Evolutionary conservation across 2,797 vertebrate genomes (phyloP).

Genomic region (Intellagama lesueurii): DNA sequence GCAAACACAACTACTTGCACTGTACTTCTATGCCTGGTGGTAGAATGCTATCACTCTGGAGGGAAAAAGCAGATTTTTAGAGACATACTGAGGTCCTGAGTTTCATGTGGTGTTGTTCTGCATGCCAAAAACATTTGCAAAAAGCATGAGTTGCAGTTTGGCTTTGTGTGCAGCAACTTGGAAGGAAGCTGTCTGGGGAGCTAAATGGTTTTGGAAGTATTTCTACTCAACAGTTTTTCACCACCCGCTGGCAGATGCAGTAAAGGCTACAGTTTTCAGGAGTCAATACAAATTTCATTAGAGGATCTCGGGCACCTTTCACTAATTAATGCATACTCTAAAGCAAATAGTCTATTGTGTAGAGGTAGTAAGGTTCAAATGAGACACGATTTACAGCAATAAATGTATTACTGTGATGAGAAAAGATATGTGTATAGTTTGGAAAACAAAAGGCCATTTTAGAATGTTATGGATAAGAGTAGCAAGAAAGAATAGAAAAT

Average conservation of each 20-base stretch:
- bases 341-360: neutral
- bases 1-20: neutral
- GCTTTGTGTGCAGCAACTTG: constrained; percentile 33
- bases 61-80: neutral
- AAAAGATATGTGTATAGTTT: neutral
- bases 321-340: constrained; percentile 4
- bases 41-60: neutral
- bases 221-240: neutral
- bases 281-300: constrained; percentile 25
- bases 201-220: constrained; percentile 23
- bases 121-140: neutral
- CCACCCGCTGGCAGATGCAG: constrained; percentile 14
- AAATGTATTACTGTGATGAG: neutral
- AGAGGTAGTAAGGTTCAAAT: neutral
- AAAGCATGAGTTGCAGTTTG: constrained; percentile 18
- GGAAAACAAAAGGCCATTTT: neutral
- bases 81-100: neutral
- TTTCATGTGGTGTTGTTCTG: neutral
- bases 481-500: neutral
- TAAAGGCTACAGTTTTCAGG: constrained; percentile 6
- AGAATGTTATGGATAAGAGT: neutral
- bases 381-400: neutral
- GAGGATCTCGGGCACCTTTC: constrained; percentile 9
- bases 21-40: neutral
- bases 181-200: constrained; percentile 1